Conservation (phyloP, 2,888 invertebrate species). For the Petrolisthes manimaculis region DNA sequence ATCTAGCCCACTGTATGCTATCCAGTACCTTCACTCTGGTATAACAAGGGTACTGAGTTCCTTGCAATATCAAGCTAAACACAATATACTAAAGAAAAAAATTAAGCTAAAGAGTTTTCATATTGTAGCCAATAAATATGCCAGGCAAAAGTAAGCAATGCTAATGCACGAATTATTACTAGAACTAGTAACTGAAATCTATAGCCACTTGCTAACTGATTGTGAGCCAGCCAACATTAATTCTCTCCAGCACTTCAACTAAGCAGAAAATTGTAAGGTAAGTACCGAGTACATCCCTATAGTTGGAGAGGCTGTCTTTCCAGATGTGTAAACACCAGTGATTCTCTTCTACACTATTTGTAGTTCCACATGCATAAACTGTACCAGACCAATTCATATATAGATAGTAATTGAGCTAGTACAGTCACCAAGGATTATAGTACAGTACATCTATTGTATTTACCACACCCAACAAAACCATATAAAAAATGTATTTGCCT, state of each 20-base stretch:
- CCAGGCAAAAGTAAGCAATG: slow-evolving; percentile 51
- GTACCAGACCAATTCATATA: background rate
- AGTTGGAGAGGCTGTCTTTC: background rate
- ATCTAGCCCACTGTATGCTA: no score
- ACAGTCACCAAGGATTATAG: slow-evolving; percentile 11
- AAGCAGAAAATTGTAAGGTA: background rate
- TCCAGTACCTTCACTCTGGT: background rate
- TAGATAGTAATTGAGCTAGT: slow-evolving; percentile 21
- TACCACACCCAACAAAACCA: background rate
- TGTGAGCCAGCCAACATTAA: slow-evolving; percentile 26
- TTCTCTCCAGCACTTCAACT: slow-evolving; percentile 17
- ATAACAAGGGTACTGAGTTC: background rate
- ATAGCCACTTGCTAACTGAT: slow-evolving; percentile 27
- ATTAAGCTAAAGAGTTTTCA: slow-evolving; percentile 16
- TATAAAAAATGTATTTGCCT: background rate
- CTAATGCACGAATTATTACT: slow-evolving; percentile 38
- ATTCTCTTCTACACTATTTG: background rate
- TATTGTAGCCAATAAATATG: slow-evolving; percentile 18
- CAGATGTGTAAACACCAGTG: background rate
- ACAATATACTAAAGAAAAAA: background rate
- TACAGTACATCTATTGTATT: background rate
- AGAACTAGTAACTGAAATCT: slow-evolving; percentile 33
- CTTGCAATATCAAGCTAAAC: background rate
- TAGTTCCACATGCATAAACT: background rate
- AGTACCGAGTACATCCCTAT: background rate